These are phyloP conservation scores for Dryas iulia DNA, from an alignment of 1,140 invertebrate species.

Conservation along the genomic window DNA sequence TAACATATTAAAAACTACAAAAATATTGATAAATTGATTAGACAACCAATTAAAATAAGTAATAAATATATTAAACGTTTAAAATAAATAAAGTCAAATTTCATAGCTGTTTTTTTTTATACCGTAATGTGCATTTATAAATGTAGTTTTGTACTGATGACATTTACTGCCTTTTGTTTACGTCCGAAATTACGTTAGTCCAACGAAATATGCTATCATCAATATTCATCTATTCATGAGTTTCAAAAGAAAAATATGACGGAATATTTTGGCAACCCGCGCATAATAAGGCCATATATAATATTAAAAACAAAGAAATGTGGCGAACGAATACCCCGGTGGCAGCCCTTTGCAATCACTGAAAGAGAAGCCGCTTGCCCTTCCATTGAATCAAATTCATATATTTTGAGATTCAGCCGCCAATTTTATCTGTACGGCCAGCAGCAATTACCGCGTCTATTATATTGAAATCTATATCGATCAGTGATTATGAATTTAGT, in stretches of 20 bases:
- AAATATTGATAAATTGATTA: not conserved
- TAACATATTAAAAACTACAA: too few species aligned
- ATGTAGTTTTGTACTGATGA: not conserved
- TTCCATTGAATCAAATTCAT: constrained; percentile 80
- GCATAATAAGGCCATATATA: constrained; percentile 67
- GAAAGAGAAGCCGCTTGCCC: constrained; percentile 77
- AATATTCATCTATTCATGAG: constrained; percentile 36
- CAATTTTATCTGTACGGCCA: constrained; percentile 74
- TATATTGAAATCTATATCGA: not conserved
- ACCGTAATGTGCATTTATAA: too few species aligned
- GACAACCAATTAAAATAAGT: not conserved
- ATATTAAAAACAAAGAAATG: constrained; percentile 74
- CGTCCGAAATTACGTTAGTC: not conserved
- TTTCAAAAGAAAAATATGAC: constrained; percentile 58
- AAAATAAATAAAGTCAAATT: not conserved
- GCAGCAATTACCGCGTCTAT: constrained; percentile 33
- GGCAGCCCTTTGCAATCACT: constrained; percentile 75
- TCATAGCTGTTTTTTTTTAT: too few species aligned
- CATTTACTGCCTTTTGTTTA: not conserved
- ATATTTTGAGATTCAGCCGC: constrained; percentile 80
- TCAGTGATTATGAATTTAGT: not conserved
- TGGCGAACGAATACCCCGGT: constrained; percentile 63
- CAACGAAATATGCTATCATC: constrained; percentile 14
- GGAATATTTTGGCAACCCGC: constrained; percentile 50
- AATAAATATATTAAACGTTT: not conserved